Percentiles rank a stretch among this genome's conserved stretches.
These are phyloP conservation scores for Arrhopalites spinosus DNA, from an alignment of 2,888 invertebrate species.

Conservation along the genomic window DNA sequence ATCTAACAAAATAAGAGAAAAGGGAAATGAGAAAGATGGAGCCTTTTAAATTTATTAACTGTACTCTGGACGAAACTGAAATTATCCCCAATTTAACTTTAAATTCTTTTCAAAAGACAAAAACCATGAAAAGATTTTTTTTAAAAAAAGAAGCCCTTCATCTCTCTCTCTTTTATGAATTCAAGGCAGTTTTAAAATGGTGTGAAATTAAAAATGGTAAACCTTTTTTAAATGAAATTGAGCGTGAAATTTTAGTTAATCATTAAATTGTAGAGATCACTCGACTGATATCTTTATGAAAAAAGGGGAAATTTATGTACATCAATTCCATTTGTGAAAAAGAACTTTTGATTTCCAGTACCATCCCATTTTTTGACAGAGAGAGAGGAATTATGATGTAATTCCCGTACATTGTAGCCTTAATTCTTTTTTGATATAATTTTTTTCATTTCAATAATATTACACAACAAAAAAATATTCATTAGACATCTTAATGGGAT, in stretches of 20 bases:
- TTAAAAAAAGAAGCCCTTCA: background rate
- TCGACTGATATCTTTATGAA: background rate
- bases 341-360: background rate
- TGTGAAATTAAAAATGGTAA: background rate
- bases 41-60: background rate
- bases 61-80: background rate
- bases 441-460: slow-evolving; percentile 2
- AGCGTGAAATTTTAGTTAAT: slow-evolving; percentile 29
- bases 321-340: no score
- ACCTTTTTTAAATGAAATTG: slow-evolving; percentile 17
- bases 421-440: background rate
- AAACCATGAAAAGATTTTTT: background rate
- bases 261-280: background rate
- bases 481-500: slow-evolving; percentile 9
- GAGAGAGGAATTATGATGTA: no score
- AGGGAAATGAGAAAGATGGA: background rate
- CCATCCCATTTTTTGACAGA: background rate
- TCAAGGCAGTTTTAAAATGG: background rate
- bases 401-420: no score
- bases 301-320: background rate
- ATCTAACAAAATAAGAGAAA: background rate
- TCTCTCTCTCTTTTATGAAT: background rate
- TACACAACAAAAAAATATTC: background rate
- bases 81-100: background rate
- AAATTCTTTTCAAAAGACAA: no score